Evolutionary conservation across 2,797 vertebrate genomes (phyloP), one percentile per base, ranked within the genome.

Genomic region (Spinibarbus caldwelli): DNA sequence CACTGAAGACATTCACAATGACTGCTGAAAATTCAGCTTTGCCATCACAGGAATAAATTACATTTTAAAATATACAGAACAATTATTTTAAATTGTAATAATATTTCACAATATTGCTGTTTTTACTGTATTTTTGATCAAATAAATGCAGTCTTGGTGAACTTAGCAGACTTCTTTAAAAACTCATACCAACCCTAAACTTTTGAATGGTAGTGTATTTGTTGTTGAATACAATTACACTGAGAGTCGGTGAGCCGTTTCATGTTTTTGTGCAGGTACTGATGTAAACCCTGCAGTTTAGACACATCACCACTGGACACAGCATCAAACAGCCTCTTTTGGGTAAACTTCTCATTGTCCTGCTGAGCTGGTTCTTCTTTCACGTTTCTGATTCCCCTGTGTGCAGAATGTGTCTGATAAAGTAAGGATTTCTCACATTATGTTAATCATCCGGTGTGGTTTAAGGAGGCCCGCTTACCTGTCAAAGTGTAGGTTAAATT

Each of bases 401-500:
- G 75, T 8, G 26, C 75, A 76, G 52, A 68, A 68, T 38, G 85
- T 10, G 43, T 17, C 84, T 43, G 64, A 14, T 79, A 57, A 57
- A 49, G 45, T 36, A 43, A 34, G 8, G 4, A 82, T 78, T 62
- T 34, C 83, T 23, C 5, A 29, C 2, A n/a, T 72, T 23, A 21
- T 11, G 15, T 36, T n/a, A 21, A 4, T 41, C 14, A 11, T 11
- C 9, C 8, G 12, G 11, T 34, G 36, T 59, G 41, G 7, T 73
- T 82, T 47, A 59, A 82, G 8, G 19, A 67, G n/a, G 2, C 12
- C 12, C 21, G n/a, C 89, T 94, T 93, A 90, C 96, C 90, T 95
- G 86, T 95, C 91, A 91, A 95, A 89, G 29, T 90, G 90, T 49
- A 93, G 87, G 49, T 97, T 95, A 78, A 98, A 93, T 89, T 92